Evolutionary conservation across 2,113 vertebrate genomes (phyloP).

Genomic region (Leiothrix lutea): DNA sequence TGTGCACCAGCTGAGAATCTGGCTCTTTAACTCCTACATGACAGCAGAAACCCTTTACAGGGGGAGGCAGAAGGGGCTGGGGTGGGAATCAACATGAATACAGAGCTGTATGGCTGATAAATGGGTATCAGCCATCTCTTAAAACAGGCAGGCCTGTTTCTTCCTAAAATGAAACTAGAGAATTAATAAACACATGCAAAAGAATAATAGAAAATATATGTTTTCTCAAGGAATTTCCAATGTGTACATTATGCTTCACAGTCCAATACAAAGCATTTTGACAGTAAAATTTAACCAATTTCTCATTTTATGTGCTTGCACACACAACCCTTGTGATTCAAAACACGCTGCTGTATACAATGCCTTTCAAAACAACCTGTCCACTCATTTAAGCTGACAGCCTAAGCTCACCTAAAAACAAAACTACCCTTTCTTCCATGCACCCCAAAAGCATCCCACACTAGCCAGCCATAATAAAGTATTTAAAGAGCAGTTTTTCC

Average conservation of each 20-base stretch:
- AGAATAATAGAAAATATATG: neutral
- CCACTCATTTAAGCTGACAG: slow-evolving; percentile 20
- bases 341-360: slow-evolving; percentile 42
- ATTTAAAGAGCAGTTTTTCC: slow-evolving; percentile 54
- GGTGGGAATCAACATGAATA: neutral
- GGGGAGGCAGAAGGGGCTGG: neutral
- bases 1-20: slow-evolving; percentile 48
- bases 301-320: slow-evolving; percentile 34
- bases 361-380: slow-evolving; percentile 8
- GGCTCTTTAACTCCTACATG: neutral
- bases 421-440: neutral
- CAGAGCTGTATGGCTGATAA: neutral
- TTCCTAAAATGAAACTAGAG: slow-evolving; percentile 29
- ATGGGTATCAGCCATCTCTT: neutral
- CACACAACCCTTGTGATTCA: neutral
- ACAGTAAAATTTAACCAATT: slow-evolving; percentile 26
- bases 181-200: neutral
- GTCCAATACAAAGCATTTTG: slow-evolving; percentile 38
- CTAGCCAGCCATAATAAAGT: slow-evolving; percentile 48
- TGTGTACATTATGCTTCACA: neutral
- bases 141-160: neutral
- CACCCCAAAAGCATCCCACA: neutral
- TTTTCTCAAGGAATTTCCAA: slow-evolving; percentile 10
- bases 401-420: slow-evolving; percentile 9
- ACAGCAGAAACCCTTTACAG: neutral